Conservation (phyloP, 2,888 invertebrate genomes). For the Cyrtodaria siliqua region DNA sequence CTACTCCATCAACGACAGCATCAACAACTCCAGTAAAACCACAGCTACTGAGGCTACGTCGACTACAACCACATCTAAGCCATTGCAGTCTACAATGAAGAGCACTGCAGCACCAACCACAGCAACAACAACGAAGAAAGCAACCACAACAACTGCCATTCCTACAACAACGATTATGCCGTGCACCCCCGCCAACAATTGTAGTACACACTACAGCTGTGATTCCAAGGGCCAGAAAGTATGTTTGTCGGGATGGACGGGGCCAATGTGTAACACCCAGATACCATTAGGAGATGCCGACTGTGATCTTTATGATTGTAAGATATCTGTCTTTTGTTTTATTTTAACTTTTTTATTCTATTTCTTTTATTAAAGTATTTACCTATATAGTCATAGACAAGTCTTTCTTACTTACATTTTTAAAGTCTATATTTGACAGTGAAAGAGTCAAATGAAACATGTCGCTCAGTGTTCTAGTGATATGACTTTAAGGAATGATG, state of each 20-base stretch:
- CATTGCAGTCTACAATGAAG: constrained; percentile 5
- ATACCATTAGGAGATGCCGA: constrained; percentile 22
- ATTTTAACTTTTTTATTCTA: no score
- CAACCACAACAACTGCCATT: constrained; percentile 2
- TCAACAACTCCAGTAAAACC: no score
- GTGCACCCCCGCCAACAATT: constrained; percentile 18
- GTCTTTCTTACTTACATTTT: no score
- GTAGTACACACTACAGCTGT: constrained; percentile 27
- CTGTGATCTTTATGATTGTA: constrained; percentile 21
- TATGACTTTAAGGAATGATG: no score
- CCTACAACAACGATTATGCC: constrained; percentile 30
- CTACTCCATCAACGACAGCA: not conserved
- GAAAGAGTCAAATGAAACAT: no score
- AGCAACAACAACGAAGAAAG: not conserved
- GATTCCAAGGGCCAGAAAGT: constrained; percentile 9
- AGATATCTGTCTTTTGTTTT: no score
- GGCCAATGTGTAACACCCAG: constrained; percentile 12
- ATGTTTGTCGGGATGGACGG: constrained; percentile 26
- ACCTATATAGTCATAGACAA: no score
- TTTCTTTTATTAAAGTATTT: no score
- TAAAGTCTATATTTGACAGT: no score
- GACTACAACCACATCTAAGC: constrained; percentile 16
- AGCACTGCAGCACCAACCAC: not conserved
- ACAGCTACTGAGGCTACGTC: no score
- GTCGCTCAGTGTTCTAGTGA: no score